Evolutionary conservation across 2,113 vertebrate genomes (phyloP), one percentile per base, ranked within the genome.

Genomic region (Naja naja): DNA sequence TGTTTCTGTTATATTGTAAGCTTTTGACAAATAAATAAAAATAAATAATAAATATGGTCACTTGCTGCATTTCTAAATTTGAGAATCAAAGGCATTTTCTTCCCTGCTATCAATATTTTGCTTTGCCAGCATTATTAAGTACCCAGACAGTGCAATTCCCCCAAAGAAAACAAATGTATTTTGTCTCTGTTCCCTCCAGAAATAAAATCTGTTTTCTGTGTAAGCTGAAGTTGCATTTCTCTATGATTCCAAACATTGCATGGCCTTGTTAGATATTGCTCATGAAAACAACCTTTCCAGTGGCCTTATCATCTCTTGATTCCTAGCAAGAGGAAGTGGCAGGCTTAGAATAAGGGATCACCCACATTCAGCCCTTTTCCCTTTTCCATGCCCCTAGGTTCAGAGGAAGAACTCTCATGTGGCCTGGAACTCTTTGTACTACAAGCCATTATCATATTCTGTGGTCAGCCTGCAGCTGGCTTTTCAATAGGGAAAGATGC

Each of bases 401-500:
- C 49, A 89, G 47, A 25, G 27, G 34, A 89, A 88, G 34, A n/a
- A 27, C 18, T 10, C 39, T 8, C 85, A 87, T 39, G 23, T 45
- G 14, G 14, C 86, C 47, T 45, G 81, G 25, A 27, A 87, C 94
- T 93, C 89, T 49, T 69, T 89, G 89, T 22, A 85, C 60, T 64
- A 9, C 39, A 81, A 23, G 93, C 34, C 23, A 43, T 90, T 94
- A 53, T 6, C 93, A 20, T n/a, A 6, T 0, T 10, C 81, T 49
- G 74, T 89, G 85, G 55, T 85, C 85, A 34, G 47, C 86, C 55
- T 88, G 45, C 85, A 88, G 2, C 60, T 90, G 34, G 20, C 30
- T 39, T 34, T 47, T 34, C 53, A 69, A 22, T 90, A 25, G 92
- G 90, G 93, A 89, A 92, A 92, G 92, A 55, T 94, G 92, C 5